Base-by-base conservation (phyloP, 2,113 vertebrate species). In the Menura novaehollandiae region DNA sequence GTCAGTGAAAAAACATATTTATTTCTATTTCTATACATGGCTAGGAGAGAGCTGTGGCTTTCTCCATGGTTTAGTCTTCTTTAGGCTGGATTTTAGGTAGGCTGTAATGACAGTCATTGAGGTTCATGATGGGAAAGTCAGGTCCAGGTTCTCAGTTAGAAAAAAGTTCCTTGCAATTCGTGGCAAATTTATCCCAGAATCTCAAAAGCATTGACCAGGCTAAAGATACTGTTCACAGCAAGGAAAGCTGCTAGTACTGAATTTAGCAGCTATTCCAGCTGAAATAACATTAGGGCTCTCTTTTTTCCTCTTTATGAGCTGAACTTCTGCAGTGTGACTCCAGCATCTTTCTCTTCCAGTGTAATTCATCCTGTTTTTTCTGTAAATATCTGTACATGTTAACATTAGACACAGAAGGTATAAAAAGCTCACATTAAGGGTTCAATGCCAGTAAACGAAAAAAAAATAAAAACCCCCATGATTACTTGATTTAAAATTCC, bases 261-360 rank as follows among this genome's bases (percentile, higher is more conserved):
- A 32, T 93, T 87, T 80, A 78, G 90, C 67, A 91, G 83, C 91
- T 96, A 26, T 92, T 88, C 90, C 96, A 96, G 95, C 93, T 96
- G 93, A 92, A 96, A 95, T 41, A 97, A 97, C 88, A 96, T 39
- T 4, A 67, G 35, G 24, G 47, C 19, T 88, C 69, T 76, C 66
- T 82, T 91, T 89, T 84, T 93, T 47, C 55, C 79, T 86, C 88
- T 91, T 90, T 67, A 88, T 0, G 3, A 93, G 55, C 52, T 84
- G 75, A 60, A 80, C 39, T 88, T 95, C 43, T 96, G n/a, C 73
- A 63, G 60, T 15, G 52, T 30, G 73, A 59, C n/a, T 91, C 64
- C 66, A 75, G 56, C 79, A 87, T 94, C 96, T 75, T 56, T 77
- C 52, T 53, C 69, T 84, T 66, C 23, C 85, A 35, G 22, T 20